Evolutionary conservation across 2,113 vertebrate genomes (phyloP), one percentile per base, ranked within the genome.

Genomic region (Sapayoa aenigma): DNA sequence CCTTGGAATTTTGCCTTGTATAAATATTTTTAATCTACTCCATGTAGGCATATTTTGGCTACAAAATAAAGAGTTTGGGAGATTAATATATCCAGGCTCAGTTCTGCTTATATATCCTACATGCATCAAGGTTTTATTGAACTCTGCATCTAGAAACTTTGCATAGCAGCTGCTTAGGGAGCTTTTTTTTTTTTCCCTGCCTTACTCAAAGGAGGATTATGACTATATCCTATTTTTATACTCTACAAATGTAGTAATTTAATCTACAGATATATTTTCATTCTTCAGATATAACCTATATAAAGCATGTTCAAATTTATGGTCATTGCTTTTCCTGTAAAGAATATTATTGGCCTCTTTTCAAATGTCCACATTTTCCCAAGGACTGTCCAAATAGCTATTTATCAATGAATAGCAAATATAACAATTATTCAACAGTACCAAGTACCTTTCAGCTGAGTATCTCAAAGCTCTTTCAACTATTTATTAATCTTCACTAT

Each of bases 1-100:
- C 86, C 90, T 97, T 97, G 96, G 97, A 97, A 94, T 95, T 94
- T 90, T 96, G 95, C 96, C 96, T 96, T 93, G 71, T 93, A 97
- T 96, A 97, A 96, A 97, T 97, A 97, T 97, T 97, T 97, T 97
- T 96, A 96, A 97, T 96, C 94, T 96, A 94, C 71, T 97, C 75
- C 94, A 85, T 97, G 94, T 97, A 97, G 95, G 96, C 96, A 97
- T 97, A 96, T 96, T 94, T 97, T 97, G 97, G 96, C 96, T 95
- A 85, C 79, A 94, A 97, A 95, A 96, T 93, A 97, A 97, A 97
- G 88, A 82, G 18, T 1, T 94, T 95, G 56, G 41, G 81, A 97
- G 95, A 97, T 97, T 96, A 95, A 97, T 97, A 96, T 91, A 95
- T 95, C 95, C 93, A 96, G 85, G 75, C 84, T 94, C 88, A 87